These are phyloP conservation scores for Caenorhabditis imperialis DNA, from an alignment of 2,888 invertebrate species.

Conservation along the genomic window DNA sequence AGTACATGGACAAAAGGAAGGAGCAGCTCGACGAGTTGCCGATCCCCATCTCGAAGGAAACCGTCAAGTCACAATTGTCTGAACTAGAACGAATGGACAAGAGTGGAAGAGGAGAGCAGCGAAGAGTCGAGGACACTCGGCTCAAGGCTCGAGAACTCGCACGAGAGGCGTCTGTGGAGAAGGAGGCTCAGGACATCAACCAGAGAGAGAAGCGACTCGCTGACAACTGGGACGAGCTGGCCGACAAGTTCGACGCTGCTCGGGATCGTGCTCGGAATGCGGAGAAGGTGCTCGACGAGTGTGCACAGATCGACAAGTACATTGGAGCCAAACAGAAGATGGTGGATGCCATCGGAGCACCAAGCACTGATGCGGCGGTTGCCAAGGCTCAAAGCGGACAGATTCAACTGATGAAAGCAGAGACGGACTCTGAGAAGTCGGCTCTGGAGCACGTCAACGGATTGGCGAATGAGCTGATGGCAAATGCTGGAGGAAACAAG, in stretches of 20 bases:
- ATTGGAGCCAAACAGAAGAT: conserved; percentile 93
- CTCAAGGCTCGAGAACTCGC: conserved; percentile 53
- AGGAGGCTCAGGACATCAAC: conserved; percentile 46
- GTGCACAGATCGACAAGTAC: conserved; percentile 89
- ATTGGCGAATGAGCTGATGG: conserved; percentile 85
- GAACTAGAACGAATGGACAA: conserved; percentile 60
- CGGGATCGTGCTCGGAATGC: conserved; percentile 84
- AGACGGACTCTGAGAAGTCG: conserved; percentile 92
- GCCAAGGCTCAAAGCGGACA: conserved; percentile 57
- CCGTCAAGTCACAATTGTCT: conserved; percentile 32
- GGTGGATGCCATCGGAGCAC: conserved; percentile 94
- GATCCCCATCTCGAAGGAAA: conserved; percentile 47
- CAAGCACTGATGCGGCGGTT: conserved; percentile 93
- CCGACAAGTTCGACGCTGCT: conserved; percentile 56
- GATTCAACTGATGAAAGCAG: conserved; percentile 85
- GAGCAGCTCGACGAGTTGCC: conserved; percentile 27
- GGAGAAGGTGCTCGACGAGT: conserved; percentile 91
- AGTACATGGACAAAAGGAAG: conserved; percentile 64
- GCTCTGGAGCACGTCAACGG: conserved; percentile 89
- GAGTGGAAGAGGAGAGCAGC: conserved; percentile 50
- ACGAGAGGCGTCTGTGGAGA: conserved; percentile 47
- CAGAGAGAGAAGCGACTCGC: conserved; percentile 55
- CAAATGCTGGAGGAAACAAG: conserved; percentile 29
- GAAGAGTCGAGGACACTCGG: conserved; percentile 56
- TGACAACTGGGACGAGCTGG: conserved; percentile 61